Base-by-base conservation (phyloP, 2,888 invertebrate genomes). In the Noctua fimbriata region DNA sequence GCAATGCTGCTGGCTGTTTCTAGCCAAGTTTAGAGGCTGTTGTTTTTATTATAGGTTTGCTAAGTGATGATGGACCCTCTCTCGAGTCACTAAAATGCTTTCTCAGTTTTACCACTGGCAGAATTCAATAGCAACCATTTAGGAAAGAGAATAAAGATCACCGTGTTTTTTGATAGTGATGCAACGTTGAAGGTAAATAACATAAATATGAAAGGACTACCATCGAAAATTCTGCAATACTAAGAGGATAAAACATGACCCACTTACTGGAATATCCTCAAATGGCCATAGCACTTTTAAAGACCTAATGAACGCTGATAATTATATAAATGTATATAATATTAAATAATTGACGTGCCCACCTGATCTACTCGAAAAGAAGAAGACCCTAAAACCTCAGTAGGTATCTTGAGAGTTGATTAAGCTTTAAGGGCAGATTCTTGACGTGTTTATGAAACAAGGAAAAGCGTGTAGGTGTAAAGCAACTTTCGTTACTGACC, bases 1-100 rank as follows among this genome's bases (percentile, higher is more conserved):
- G n/a, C 18, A 66, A 70, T 76, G 71, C 52, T 71, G 32, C 10
- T 69, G 28, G 60, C 6, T 44, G 2, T 55, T 69, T 63, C 36
- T 24, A 60, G 14, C 12, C 16, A 21, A 49, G 16, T n/a, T 58
- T 28, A 5, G 18, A 44, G 7, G 7, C 28, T 65, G 21, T 12
- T 28, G 28, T 63, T 72, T 44, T 44, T 21, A 55, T 55, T 3
- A n/a, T 32, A 32, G 1, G 14, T 73, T 49, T 1, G 28, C 7
- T n/a, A 69, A 52, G 0, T 21, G 21, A 41, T 36, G 21, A 52
- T 12, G 47, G 44, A 18, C 18, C 32, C 12, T 24, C 12, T 24
- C 7, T 28, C 21, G 28, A 41, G 14, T n/a, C 21, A 58, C n/a
- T 71, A 28, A 0, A 60, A 28, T 60, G 6, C 2, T 28, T 60